Conservation (phyloP, 1,140 invertebrate genomes). For the Drosophila eugracilis region DNA sequence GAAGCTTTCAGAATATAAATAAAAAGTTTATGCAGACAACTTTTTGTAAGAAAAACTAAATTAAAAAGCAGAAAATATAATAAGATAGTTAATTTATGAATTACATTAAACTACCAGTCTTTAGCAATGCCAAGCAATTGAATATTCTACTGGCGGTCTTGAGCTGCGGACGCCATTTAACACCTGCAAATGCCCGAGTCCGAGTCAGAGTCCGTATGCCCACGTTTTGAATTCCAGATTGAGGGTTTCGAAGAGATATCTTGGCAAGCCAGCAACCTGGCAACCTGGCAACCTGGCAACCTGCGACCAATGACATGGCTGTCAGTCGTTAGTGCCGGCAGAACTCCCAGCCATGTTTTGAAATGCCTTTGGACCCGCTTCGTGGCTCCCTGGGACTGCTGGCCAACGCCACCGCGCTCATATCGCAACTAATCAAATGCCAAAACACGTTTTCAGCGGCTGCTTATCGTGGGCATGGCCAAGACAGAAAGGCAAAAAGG, state of each 20-base stretch:
- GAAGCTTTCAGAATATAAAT: too few relatives aligned
- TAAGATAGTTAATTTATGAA: not conserved
- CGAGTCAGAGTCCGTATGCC: slow-evolving; percentile 9
- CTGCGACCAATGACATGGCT: slow-evolving; percentile 47
- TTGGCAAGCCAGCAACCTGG: too few relatives aligned
- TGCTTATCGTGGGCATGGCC: slow-evolving; percentile 48
- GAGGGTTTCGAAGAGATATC: not conserved
- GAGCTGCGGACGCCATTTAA: slow-evolving; percentile 24
- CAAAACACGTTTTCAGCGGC: slow-evolving; percentile 74
- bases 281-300: slow-evolving; percentile 13
- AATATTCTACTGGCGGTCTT: slow-evolving; percentile 22
- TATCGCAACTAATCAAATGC: slow-evolving; percentile 75
- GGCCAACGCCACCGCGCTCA: too few relatives aligned
- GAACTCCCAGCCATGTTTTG: slow-evolving; percentile 9
- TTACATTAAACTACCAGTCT: not conserved
- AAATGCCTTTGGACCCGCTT: slow-evolving; percentile 11
- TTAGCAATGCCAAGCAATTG: slow-evolving; percentile 11
- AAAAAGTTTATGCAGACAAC: too few relatives aligned
- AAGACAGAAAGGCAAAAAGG: slow-evolving; percentile 22
- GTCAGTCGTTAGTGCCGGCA: slow-evolving; percentile 21
- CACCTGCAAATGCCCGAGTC: slow-evolving; percentile 28
- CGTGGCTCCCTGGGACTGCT: slow-evolving; percentile 9
- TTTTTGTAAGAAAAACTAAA: too few relatives aligned
- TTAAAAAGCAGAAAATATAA: not conserved
- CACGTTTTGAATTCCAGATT: slow-evolving; percentile 20